Evolutionary conservation across 2,888 invertebrate species (phyloP).

Genomic region (Glyphotaelius pellucidus): DNA sequence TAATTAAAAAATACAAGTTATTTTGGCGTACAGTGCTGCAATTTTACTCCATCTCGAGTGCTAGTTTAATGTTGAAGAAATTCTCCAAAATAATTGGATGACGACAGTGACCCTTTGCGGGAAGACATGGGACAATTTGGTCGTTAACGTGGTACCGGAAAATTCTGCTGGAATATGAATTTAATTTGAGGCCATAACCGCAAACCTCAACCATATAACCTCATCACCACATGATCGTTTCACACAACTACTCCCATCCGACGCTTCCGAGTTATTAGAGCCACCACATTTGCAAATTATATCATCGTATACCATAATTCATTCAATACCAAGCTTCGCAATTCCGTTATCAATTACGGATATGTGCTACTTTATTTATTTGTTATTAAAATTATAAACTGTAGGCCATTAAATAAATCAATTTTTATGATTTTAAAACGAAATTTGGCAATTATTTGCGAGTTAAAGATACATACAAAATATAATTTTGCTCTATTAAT

Average conservation of each 20-base stretch:
- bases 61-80: not conserved
- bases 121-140: not conserved
- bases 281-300: not conserved
- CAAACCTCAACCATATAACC: not conserved
- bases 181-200: not conserved
- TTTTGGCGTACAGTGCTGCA: not conserved
- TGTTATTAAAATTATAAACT: too few relatives aligned
- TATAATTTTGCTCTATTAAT: too few relatives aligned
- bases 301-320: not conserved
- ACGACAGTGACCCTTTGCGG: not conserved
- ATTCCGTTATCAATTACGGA: not conserved
- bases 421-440: too few relatives aligned
- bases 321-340: not conserved
- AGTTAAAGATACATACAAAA: too few relatives aligned
- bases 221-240: not conserved
- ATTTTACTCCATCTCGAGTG: not conserved
- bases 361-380: too few relatives aligned
- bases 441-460: too few relatives aligned
- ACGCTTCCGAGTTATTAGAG: not conserved
- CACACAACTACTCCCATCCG: not conserved
- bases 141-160: not conserved
- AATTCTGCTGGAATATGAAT: not conserved
- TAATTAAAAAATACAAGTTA: not conserved
- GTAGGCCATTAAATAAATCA: too few relatives aligned
- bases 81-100: constrained; percentile 27